These are phyloP conservation scores for Loris lydekkerianus DNA, from an alignment of 2,797 vertebrate species.

Conservation along the genomic window DNA sequence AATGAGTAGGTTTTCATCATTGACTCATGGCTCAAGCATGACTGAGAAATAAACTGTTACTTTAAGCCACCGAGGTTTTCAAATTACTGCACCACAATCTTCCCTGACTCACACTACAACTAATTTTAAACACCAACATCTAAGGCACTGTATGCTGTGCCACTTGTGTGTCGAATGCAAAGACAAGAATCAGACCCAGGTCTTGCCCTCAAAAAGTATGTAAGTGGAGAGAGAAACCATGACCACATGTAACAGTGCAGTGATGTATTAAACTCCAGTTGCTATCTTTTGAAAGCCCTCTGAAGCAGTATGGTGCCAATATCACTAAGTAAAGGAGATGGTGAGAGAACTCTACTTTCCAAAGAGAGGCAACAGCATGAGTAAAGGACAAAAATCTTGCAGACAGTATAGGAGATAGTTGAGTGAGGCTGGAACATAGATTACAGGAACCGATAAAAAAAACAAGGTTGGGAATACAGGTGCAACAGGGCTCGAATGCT, in stretches of 20 bases:
- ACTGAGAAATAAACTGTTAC: neutral
- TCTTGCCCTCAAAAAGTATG: neutral
- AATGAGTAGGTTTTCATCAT: neutral
- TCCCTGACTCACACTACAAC: neutral
- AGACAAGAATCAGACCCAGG: neutral
- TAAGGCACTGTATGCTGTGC: neutral
- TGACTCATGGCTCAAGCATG: neutral
- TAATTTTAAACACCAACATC: neutral
- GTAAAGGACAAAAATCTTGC: neutral
- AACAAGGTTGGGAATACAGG: neutral
- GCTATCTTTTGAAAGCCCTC: neutral
- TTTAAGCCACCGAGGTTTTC: neutral
- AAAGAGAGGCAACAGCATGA: neutral
- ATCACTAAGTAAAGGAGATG: neutral
- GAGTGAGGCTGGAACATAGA: neutral
- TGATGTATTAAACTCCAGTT: neutral
- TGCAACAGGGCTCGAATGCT: neutral
- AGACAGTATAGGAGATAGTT: accelerated
- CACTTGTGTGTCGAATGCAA: neutral
- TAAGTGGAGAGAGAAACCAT: neutral
- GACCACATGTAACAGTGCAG: neutral
- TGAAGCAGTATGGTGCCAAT: neutral
- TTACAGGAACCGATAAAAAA: neutral
- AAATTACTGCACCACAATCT: neutral
- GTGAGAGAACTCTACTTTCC: neutral